These are phyloP conservation scores for Dromiciops gliroides DNA, from an alignment of 2,113 vertebrate genomes.

Conservation along the genomic window DNA sequence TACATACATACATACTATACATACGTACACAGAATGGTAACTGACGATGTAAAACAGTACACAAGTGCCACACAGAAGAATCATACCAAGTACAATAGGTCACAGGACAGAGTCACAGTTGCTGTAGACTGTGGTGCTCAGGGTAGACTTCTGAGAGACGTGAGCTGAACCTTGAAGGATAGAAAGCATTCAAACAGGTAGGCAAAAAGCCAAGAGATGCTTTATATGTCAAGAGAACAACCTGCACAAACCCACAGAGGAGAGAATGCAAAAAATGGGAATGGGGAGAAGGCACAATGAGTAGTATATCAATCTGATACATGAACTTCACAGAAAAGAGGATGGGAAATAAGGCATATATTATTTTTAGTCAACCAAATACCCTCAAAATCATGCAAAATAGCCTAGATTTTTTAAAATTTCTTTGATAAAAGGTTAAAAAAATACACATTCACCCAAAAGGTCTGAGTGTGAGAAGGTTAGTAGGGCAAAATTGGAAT, in stretches of 20 bases:
- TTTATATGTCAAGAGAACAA: background rate
- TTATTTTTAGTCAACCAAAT: constrained; percentile 40
- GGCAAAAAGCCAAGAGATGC: background rate
- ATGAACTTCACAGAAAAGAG: background rate
- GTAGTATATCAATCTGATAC: background rate
- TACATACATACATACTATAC: background rate
- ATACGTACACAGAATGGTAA: background rate
- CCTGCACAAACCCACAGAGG: background rate
- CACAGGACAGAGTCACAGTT: background rate
- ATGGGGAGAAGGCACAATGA: background rate
- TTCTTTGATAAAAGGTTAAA: constrained; percentile 22
- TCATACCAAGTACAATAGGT: background rate
- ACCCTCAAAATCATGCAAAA: constrained; percentile 24
- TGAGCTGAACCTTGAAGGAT: background rate
- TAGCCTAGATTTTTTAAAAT: background rate
- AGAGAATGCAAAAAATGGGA: background rate
- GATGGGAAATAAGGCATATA: background rate
- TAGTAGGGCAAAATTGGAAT: background rate
- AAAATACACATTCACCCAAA: background rate
- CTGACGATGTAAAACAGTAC: background rate
- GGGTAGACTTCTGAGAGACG: rapidly evolving
- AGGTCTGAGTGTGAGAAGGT: constrained; percentile 26
- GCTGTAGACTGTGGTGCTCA: rapidly evolving
- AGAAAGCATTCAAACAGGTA: background rate
- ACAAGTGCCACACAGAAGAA: background rate